These are phyloP conservation scores for Clepsis dumicolana DNA, from an alignment of 2,888 invertebrate species.

Conservation along the genomic window DNA sequence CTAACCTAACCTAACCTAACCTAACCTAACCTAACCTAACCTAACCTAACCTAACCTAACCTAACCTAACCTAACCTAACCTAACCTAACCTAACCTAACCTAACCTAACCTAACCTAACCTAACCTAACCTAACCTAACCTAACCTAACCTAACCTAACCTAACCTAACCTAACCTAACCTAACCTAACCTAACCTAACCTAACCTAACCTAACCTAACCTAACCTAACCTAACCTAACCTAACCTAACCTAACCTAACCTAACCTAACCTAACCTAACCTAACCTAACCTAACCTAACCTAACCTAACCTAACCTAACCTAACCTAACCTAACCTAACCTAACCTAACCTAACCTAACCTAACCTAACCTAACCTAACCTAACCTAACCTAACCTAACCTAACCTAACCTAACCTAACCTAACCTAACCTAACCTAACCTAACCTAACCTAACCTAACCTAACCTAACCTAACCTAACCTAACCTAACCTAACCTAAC, in stretches of 20 bases:
- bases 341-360: constrained; percentile 17
- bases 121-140: constrained; percentile 17
- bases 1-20: constrained; percentile 36
- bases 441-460: constrained; percentile 29
- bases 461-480: constrained; percentile 37
- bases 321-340: constrained; percentile 17
- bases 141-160: constrained; percentile 28
- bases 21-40: constrained; percentile 35
- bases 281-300: constrained; percentile 17
- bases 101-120: constrained; percentile 28
- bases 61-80: constrained; percentile 33
- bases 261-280: constrained; percentile 17
- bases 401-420: constrained; percentile 12
- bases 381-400: constrained; percentile 17
- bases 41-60: constrained; percentile 32
- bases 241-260: constrained; percentile 17
- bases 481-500: constrained; percentile 40
- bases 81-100: constrained; percentile 37
- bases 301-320: constrained; percentile 17
- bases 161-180: constrained; percentile 34
- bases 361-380: constrained; percentile 17
- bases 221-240: constrained; percentile 17
- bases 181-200: constrained; percentile 29
- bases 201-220: constrained; percentile 17
- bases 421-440: constrained; percentile 16